Evolutionary conservation across 2,797 vertebrate genomes (phyloP).

Genomic region (Rousettus madagascariensis): DNA sequence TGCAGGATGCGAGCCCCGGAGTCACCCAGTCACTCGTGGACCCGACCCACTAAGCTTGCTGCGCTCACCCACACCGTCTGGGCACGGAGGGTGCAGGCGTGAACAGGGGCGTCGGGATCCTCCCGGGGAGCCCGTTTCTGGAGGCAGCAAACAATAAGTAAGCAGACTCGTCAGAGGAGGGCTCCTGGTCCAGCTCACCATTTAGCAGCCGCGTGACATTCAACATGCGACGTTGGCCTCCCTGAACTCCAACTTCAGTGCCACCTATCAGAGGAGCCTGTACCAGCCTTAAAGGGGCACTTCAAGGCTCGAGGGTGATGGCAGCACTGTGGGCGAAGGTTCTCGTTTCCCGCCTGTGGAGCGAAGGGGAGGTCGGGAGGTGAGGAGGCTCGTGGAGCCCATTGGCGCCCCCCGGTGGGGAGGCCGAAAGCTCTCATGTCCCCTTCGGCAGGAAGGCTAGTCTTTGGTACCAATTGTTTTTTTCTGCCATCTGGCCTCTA

Average conservation of each 20-base stretch:
- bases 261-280: fast-evolving
- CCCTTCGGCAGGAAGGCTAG: not conserved
- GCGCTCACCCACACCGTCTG: fast-evolving
- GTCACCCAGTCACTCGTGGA: fast-evolving
- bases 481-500: not conserved
- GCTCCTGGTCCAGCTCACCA: not conserved
- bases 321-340: too few species aligned
- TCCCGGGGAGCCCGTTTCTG: fast-evolving
- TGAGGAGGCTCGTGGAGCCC: not conserved
- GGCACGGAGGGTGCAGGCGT: fast-evolving
- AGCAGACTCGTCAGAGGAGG: fast-evolving
- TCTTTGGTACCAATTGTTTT: not conserved
- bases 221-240: not conserved
- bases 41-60: not conserved
- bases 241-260: not conserved
- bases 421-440: fast-evolving
- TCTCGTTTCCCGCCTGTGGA: not conserved
- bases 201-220: fast-evolving
- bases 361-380: not conserved
- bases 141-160: fast-evolving
- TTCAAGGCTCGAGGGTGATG: not conserved
- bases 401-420: fast-evolving
- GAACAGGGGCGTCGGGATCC: not conserved
- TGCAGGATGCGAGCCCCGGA: fast-evolving
- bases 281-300: not conserved